Base-by-base conservation (phyloP, 2,888 invertebrate genomes). In the Anthoptus insignis region DNA sequence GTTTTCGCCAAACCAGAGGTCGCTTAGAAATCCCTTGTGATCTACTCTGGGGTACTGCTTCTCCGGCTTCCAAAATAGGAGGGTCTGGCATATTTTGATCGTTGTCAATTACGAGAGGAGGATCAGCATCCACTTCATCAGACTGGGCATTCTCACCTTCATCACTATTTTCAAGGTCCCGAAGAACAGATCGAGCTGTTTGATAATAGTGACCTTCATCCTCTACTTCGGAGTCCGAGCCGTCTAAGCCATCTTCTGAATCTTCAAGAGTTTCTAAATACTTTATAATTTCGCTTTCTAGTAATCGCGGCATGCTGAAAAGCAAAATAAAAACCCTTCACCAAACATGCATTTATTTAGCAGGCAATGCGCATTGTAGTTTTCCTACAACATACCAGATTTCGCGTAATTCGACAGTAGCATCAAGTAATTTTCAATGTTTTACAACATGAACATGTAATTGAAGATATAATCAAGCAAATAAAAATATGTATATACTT, bases 251-350 rank as follows among this genome's bases (percentile, higher is more conserved):
- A 71, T 76, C 76, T 76, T 76, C 76, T 68, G 75, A 76, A 73
- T 76, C 75, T 71, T 76, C 75, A 73, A 77, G 75, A 76, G 71
- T 75, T 76, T 78, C 76, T 74, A 77, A 78, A 78, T 78, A 76
- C 69, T 73, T 73, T 73, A 68, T 69, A 73, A 75, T 75, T 74
- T 77, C 77, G 72, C 76, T 74, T 76, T 76, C 73, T 74, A 73
- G 74, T 75, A 76, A 75, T 71, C 77, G 76, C 73, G 74, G 74
- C 73, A 69, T 69, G 74, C 75, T 76, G 73, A 75, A 76, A 76
- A 73, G 65, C 71, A 78, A 76, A 76, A 74, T 59, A 74, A 76
- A 73, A 76, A 73, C 49, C 75, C 76, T 76, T 78, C 71, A 77
- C 74, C 75, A 75, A 76, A 73, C 76, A 74, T 74, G 70, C 74